Evolutionary conservation across 2,888 invertebrate genomes (phyloP).

Genomic region (Athalia rosae): DNA sequence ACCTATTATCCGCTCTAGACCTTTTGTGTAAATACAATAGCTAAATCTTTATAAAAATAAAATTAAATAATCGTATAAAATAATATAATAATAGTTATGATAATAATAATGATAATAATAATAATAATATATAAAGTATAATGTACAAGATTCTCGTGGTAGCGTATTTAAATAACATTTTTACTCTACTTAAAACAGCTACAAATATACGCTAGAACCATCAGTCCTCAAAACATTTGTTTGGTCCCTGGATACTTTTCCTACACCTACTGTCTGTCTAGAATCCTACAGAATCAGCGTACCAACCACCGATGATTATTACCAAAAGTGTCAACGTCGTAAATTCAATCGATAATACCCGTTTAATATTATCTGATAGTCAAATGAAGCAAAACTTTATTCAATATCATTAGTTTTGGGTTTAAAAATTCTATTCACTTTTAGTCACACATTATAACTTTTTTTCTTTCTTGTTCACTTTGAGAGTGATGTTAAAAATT

Average conservation of each 20-base stretch:
- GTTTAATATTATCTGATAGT: conserved; percentile 22
- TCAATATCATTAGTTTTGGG: conserved; percentile 29
- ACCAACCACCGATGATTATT: conserved; percentile 58
- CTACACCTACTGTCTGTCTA: conserved; percentile 56
- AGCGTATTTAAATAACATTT: conserved; percentile 49
- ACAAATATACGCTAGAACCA: conserved; percentile 70
- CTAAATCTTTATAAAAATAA: conserved; percentile 63
- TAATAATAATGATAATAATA: conserved; percentile 68
- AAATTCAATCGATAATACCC: conserved; percentile 37
- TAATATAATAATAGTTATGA: conserved; percentile 57
- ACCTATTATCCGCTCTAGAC: conserved; percentile 47
- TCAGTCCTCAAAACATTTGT: conserved; percentile 66
- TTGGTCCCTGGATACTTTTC: conserved; percentile 68
- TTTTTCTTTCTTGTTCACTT: neutral
- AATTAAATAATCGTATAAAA: conserved; percentile 68
- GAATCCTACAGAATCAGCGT: conserved; percentile 47
- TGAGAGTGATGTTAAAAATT: neutral
- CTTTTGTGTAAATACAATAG: conserved; percentile 53
- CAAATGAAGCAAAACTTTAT: conserved; percentile 20
- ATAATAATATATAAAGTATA: conserved; percentile 64
- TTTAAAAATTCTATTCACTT: conserved; percentile 22
- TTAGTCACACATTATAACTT: conserved; percentile 26
- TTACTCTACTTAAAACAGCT: conserved; percentile 56
- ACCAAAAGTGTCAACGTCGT: conserved; percentile 21
- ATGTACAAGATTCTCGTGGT: conserved; percentile 62